Evolutionary conservation across 2,113 vertebrate genomes (phyloP), one percentile per base, ranked within the genome.

Genomic region (Bolborhynchus lineola): DNA sequence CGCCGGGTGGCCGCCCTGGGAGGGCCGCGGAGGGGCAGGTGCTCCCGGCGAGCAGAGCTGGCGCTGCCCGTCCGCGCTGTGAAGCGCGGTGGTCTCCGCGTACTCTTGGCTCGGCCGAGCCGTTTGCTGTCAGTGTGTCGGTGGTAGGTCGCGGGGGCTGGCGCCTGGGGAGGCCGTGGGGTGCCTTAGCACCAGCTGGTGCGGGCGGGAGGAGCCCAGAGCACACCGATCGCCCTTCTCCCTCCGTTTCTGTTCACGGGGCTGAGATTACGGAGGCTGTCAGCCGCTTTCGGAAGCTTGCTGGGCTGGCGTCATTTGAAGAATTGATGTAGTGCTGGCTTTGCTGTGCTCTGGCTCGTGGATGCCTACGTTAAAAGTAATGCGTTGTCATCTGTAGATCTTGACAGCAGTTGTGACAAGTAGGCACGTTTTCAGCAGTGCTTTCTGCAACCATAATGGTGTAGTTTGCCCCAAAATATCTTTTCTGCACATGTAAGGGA

Each of bases 161-260:
- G 23, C 3, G 20, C 28, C 72, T 6, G 3, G 2, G 69, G 33
- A 5, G 44, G 37, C 55, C 18, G 7, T 21, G 42, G 28, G 21
- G 10, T 5, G 10, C 3, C 65, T 26, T 20, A 62, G 13, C 23
- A 19, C 13, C 8, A 8, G 17, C 33, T 14, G 67, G 29, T 47
- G 49, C 23, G 23, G 19, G 29, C 26, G 6, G 20, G 16, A 3
- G 52, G 24, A 16, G 23, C 3, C 33, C 7, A 1, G 50, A 16
- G 60, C 39, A 0, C 18, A 3, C 15, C 10, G 1, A 0, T 10
- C 13, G 9, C n/a, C 9, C 21, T 19, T 16, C 19, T 19, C n/a
- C 7, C 13, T 11, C 20, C 15, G 6, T 9, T 20, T 33, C 55
- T 19, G 21, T 10, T 35, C 4, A 13, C 16, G 5, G 80, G 29